A percentile compares a stretch with the other conserved stretches of the same genome.
phyloP scores from a whole-genome alignment of 2,888 invertebrate genomes.

The Drosophila falleni region DNA sequence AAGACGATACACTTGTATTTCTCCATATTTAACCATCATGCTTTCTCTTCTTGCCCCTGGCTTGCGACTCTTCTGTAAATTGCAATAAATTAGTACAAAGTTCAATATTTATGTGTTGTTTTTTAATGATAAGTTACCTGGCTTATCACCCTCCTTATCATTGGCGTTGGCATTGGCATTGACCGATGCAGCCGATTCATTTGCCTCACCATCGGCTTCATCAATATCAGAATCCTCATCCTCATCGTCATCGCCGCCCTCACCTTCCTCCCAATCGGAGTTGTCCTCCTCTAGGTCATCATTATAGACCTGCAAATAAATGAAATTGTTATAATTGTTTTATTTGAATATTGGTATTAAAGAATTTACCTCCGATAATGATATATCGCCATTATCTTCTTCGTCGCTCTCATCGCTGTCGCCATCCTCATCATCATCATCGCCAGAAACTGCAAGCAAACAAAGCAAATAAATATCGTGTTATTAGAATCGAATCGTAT shows the following conservation, averaged over 20 bases:
- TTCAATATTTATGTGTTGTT: not conserved
- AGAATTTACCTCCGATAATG: slow-evolving; percentile 80
- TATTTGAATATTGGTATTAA: too few relatives aligned
- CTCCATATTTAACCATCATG: slow-evolving; percentile 86
- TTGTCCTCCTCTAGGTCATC: slow-evolving; percentile 88
- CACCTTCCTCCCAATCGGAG: slow-evolving; percentile 88
- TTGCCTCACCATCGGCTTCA: slow-evolving; percentile 85
- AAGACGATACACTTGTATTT: slow-evolving; percentile 69
- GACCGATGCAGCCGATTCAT: slow-evolving; percentile 74
- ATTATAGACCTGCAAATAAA: slow-evolving; percentile 84
- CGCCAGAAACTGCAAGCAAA: slow-evolving; percentile 69
- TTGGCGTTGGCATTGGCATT: slow-evolving; percentile 68
- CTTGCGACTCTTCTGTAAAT: slow-evolving; percentile 86
- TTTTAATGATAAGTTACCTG: slow-evolving; percentile 41
- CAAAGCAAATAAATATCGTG: slow-evolving; percentile 41
- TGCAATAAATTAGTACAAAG: not conserved
- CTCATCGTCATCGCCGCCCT: slow-evolving; percentile 87
- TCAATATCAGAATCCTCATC: slow-evolving; percentile 86
- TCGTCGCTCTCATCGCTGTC: slow-evolving; percentile 88
- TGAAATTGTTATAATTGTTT: not conserved
- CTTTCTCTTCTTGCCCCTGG: slow-evolving; percentile 91
- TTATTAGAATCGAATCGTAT: slow-evolving; percentile 47
- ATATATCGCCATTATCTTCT: slow-evolving; percentile 86
- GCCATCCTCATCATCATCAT: slow-evolving; percentile 85
- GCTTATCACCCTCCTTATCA: slow-evolving; percentile 69